Percentiles rank a stretch among this genome's conserved stretches.
Conservation (phyloP, 2,888 invertebrate species). For the Baccha elongata region DNA sequence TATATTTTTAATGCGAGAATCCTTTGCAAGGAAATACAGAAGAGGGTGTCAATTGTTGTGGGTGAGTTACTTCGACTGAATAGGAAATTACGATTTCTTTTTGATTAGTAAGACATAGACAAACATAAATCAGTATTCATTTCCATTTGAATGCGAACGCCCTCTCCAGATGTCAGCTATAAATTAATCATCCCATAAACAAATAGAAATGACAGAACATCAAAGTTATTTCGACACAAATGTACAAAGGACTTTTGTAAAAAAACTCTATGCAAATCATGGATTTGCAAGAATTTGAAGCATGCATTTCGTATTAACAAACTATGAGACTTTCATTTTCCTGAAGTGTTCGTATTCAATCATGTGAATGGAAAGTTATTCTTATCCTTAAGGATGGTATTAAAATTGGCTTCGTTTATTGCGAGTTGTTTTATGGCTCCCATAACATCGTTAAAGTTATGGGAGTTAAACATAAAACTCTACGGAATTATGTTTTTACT, state of each 20-base stretch:
- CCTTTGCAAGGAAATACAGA: background rate
- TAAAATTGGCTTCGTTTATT: no score
- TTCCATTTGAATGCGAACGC: conserved; percentile 26
- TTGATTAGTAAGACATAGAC: conserved; percentile 23
- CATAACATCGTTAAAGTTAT: no score
- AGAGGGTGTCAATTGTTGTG: background rate
- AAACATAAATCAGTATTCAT: conserved; percentile 43
- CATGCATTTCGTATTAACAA: conserved; percentile 1
- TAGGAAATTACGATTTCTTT: conserved; percentile 17
- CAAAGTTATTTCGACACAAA: background rate
- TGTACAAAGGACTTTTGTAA: background rate
- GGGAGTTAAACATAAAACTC: no score
- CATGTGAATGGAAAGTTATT: no score
- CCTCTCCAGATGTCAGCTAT: background rate
- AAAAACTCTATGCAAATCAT: background rate
- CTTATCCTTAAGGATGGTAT: no score
- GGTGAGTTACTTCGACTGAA: background rate
- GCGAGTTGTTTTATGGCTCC: no score
- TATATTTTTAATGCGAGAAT: conserved; percentile 38
- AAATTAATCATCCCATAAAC: conserved; percentile 35
- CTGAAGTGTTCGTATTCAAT: no score
- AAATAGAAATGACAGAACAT: background rate
- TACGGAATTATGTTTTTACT: no score
- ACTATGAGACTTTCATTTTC: conserved; percentile 1
- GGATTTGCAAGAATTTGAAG: background rate